These are phyloP conservation scores for rabbit (Oryctolagus cuniculus) DNA, from an alignment of 2,113 vertebrate genomes.

Conservation along the genomic window mOryCun1.1 NC_091443.1:40622501-40623000, in stretches of 20 bases:
- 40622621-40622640: neutral
- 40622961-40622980: neutral
- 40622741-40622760: neutral
- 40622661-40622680: neutral
- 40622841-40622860: constrained; percentile 53
- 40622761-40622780: neutral
- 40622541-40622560: constrained; percentile 53
- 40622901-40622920: neutral
- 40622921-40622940: constrained; percentile 7
- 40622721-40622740: neutral
- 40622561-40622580: constrained; percentile 33
- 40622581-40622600: neutral
- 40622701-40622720: neutral
- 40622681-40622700: neutral
- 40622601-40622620: constrained; percentile 38
- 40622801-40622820: neutral
- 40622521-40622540: constrained; percentile 73
- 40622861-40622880: constrained; percentile 37
- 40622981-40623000: no score
- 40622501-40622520: constrained; percentile 53
- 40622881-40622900: constrained; percentile 50
- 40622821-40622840: constrained; percentile 33
- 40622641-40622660: neutral
- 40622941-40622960: constrained; percentile 11
- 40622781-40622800: neutral